Evolutionary conservation across 2,888 invertebrate genomes (phyloP).

Genomic region (Lucinisca nassula): DNA sequence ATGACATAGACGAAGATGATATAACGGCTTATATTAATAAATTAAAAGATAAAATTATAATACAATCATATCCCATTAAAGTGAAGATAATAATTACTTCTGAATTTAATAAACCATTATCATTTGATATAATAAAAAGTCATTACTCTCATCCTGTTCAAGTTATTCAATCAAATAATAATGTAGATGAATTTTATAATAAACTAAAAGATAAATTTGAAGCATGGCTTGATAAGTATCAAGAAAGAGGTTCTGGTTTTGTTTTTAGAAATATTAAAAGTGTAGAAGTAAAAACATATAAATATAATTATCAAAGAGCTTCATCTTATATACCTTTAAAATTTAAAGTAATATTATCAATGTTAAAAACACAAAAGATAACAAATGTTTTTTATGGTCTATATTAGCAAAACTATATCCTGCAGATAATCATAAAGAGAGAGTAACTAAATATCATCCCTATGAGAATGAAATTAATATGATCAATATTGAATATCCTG

Average conservation of each 20-base stretch:
- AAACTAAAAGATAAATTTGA: too few relatives aligned
- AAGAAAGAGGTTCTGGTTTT: neutral
- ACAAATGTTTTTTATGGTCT: conserved; percentile 30
- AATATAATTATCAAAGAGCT: conserved; percentile 27
- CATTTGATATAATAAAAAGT: conserved; percentile 25
- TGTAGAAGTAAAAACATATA: conserved; percentile 34
- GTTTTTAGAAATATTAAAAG: conserved; percentile 21
- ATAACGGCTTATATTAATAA: conserved; percentile 14
- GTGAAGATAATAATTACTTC: conserved; percentile 26
- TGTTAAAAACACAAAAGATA: conserved; percentile 22
- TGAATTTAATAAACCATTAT: conserved; percentile 31
- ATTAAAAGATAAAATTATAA: too few relatives aligned
- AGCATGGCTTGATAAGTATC: too few relatives aligned
- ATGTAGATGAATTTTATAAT: too few relatives aligned
- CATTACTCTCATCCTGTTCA: neutral
- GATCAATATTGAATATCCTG: too few relatives aligned
- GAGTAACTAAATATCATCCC: neutral
- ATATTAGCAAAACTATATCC: conserved; percentile 18
- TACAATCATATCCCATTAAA: too few relatives aligned
- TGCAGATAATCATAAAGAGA: conserved; percentile 2
- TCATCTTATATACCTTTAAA: conserved; percentile 25
- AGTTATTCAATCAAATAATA: too few relatives aligned
- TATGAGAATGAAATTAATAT: too few relatives aligned
- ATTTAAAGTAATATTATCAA: conserved; percentile 13
- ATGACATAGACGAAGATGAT: conserved; percentile 2